A percentile compares a stretch with the other conserved stretches of the same genome.
Evolutionary conservation across 2,797 vertebrate species (phyloP).

Genomic region (Coreius guichenoti): DNA sequence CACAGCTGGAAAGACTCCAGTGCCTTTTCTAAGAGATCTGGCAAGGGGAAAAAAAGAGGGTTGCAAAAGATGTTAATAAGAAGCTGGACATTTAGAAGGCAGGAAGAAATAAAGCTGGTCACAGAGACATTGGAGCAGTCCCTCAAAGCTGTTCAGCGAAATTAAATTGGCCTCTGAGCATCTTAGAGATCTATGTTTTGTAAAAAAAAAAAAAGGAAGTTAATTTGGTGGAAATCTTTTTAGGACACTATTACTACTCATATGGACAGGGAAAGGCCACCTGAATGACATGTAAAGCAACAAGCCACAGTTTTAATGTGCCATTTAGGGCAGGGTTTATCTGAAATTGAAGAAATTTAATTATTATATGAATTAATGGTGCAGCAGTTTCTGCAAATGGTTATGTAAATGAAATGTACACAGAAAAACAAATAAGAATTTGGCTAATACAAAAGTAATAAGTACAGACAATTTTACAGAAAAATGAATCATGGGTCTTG

Average conservation of each 20-base stretch:
- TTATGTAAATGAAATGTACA: not conserved
- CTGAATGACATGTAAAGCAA: not conserved
- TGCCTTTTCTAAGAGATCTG: slow-evolving; percentile 39
- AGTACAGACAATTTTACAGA: too few relatives aligned
- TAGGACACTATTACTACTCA: not conserved
- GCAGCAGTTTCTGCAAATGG: not conserved
- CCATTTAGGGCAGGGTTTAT: not conserved
- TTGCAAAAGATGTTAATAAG: slow-evolving; percentile 50
- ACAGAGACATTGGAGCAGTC: slow-evolving; percentile 10
- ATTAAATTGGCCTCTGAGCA: slow-evolving; percentile 5
- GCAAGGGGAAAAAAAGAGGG: slow-evolving; percentile 3
- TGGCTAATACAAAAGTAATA: too few relatives aligned
- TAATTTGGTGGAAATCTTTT: slow-evolving; percentile 24
- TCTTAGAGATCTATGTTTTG: not conserved
- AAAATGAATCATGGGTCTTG: too few relatives aligned
- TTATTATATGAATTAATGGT: not conserved
- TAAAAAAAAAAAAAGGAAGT: not conserved
- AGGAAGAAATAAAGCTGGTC: slow-evolving; percentile 26
- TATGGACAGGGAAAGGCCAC: not conserved
- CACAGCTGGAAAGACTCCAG: slow-evolving; percentile 46
- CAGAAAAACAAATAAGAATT: not conserved
- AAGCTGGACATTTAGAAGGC: slow-evolving; percentile 21
- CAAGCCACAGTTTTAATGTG: not conserved
- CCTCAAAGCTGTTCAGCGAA: not conserved
- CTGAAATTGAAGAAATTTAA: not conserved